A percentile compares a stretch with the other conserved stretches of the same genome.
Evolutionary conservation across 2,888 invertebrate genomes (phyloP).

Genomic region (Nemotelus nigrinus): DNA sequence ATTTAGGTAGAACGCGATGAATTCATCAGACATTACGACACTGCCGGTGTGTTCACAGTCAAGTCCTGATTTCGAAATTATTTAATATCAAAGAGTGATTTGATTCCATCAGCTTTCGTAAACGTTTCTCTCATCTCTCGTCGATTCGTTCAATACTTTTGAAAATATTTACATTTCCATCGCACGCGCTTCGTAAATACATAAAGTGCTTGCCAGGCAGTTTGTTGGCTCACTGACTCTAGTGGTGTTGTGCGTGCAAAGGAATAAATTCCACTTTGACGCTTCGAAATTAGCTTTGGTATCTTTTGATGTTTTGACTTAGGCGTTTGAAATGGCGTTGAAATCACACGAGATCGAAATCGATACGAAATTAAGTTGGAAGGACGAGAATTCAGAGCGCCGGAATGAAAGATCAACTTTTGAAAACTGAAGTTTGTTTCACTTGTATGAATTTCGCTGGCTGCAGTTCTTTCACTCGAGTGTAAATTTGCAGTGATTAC

Average conservation of each 20-base stretch:
- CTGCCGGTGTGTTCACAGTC: not conserved
- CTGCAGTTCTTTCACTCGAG: too few relatives aligned
- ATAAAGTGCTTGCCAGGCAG: conserved; percentile 11
- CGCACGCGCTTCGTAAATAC: conserved; percentile 36
- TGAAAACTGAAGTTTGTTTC: too few relatives aligned
- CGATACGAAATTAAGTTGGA: too few relatives aligned
- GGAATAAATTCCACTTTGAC: conserved; percentile 40
- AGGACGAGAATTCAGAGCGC: too few relatives aligned
- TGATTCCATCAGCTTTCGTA: conserved; percentile 4
- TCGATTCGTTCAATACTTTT: conserved; percentile 36
- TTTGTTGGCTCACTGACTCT: too few relatives aligned
- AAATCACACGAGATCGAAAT: not conserved
- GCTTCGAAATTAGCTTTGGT: conserved; percentile 38
- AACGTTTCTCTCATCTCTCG: not conserved
- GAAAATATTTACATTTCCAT: conserved; percentile 42
- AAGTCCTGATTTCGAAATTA: conserved; percentile 9
- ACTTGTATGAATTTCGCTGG: too few relatives aligned
- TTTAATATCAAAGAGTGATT: conserved; percentile 37
- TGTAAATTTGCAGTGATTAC: too few relatives aligned
- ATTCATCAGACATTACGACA: not conserved
- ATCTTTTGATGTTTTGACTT: conserved; percentile 40
- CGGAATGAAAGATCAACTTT: too few relatives aligned
- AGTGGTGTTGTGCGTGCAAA: conserved; percentile 34
- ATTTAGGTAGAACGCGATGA: not conserved
- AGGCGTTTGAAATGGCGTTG: not conserved